Evolutionary conservation across 2,113 vertebrate genomes (phyloP).

Genomic region (Synodontis membranacea): DNA sequence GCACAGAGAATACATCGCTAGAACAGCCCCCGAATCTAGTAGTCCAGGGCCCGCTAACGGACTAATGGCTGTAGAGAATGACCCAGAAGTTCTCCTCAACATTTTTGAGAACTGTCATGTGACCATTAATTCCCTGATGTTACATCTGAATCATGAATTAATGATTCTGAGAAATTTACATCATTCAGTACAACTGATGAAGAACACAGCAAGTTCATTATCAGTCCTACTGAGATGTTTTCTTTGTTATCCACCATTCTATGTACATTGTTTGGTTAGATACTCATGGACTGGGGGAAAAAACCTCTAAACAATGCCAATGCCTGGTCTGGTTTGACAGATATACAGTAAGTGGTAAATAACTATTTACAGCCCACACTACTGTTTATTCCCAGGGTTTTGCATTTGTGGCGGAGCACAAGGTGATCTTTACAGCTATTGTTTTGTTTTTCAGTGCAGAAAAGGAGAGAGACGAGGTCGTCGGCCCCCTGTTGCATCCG

Average conservation of each 20-base stretch:
- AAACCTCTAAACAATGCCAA: not conserved
- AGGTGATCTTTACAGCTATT: slow-evolving; percentile 58
- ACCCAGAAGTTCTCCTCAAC: not conserved
- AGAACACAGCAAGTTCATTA: not conserved
- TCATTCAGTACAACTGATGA: not conserved
- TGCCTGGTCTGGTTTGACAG: not conserved
- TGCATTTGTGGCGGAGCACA: not conserved
- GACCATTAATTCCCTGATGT: not conserved
- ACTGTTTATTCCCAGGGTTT: slow-evolving; percentile 34
- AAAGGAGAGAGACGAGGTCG: slow-evolving; percentile 35
- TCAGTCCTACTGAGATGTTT: not conserved
- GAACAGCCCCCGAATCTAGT: not conserved
- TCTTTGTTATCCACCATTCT: not conserved
- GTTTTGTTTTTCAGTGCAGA: slow-evolving; percentile 51
- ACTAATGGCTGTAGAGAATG: not conserved
- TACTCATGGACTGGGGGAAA: not conserved
- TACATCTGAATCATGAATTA: not conserved
- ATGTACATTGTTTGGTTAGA: not conserved
- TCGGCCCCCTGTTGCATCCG: slow-evolving; percentile 53
- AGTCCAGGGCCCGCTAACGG: not conserved
- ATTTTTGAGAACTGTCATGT: not conserved
- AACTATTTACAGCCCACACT: slow-evolving; percentile 14
- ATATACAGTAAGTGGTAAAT: slow-evolving; percentile 4
- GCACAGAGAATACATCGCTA: not conserved
- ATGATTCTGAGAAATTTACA: not conserved